Conservation (phyloP, 2,113 vertebrate genomes). For the Empidonax alnorum region DNA sequence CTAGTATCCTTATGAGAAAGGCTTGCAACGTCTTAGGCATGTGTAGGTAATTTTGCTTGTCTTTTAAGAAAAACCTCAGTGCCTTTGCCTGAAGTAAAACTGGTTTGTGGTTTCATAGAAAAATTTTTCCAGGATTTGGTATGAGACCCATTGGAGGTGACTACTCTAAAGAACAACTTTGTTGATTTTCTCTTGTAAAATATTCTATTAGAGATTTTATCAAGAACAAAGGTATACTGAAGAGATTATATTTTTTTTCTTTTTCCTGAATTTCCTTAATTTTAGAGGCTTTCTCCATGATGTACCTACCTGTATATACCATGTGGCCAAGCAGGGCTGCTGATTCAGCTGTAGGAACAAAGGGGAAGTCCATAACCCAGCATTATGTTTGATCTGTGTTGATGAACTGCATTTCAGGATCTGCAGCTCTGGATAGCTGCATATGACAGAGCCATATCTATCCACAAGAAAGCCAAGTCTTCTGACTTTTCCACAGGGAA, state of each 20-base stretch:
- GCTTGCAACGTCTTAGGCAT: not conserved
- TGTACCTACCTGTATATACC: not conserved
- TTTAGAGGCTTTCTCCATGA: not conserved
- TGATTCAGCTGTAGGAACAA: not conserved
- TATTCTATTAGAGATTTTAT: not conserved
- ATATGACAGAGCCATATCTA: not conserved
- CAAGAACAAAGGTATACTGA: not conserved
- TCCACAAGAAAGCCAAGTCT: not conserved
- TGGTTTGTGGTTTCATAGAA: not conserved
- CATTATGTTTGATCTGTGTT: rapidly evolving
- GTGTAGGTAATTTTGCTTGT: not conserved
- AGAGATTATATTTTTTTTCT: not conserved
- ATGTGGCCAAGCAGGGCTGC: not conserved
- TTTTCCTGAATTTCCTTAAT: not conserved
- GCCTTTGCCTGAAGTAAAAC: not conserved
- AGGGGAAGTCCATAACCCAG: not conserved
- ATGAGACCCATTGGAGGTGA: not conserved
- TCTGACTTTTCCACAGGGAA: not conserved
- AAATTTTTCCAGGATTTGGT: not conserved
- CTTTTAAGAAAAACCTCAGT: not conserved
- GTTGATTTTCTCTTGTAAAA: not conserved
- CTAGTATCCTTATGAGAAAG: not conserved
- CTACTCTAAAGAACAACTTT: not conserved
- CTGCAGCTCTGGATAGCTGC: not conserved
- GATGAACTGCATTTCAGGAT: not conserved